These are phyloP conservation scores for Oreotrochilus melanogaster DNA, from an alignment of 2,113 vertebrate genomes.

Conservation along the genomic window DNA sequence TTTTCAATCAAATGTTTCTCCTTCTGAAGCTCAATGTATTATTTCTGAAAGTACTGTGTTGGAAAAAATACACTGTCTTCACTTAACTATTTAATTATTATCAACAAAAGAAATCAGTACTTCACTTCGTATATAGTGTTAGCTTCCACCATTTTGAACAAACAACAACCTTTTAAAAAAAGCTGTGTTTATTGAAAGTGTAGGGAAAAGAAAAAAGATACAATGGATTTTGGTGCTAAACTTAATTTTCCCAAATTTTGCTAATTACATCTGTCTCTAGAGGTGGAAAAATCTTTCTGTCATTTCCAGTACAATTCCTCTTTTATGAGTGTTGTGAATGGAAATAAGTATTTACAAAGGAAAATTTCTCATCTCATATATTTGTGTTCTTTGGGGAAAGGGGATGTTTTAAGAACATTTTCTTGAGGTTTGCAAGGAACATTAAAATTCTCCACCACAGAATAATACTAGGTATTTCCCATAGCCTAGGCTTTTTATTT, in stretches of 20 bases:
- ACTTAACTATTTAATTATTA: background rate
- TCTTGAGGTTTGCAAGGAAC: slow-evolving; percentile 16
- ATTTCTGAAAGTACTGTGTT: background rate
- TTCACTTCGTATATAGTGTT: background rate
- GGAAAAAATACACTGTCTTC: background rate
- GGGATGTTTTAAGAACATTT: slow-evolving; percentile 7
- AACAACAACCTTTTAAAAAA: background rate
- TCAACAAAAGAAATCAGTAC: background rate
- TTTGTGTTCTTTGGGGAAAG: background rate
- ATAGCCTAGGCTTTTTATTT: slow-evolving; percentile 8
- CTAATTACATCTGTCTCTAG: background rate
- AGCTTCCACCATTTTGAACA: background rate
- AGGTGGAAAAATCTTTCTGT: background rate
- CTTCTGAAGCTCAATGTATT: background rate
- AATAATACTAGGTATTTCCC: slow-evolving; percentile 51
- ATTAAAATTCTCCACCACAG: background rate
- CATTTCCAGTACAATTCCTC: background rate
- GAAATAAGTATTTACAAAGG: slow-evolving; percentile 26
- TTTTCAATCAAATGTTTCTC: background rate
- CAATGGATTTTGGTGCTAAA: background rate
- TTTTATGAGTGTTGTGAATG: background rate
- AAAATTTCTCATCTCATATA: background rate
- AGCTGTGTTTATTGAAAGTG: background rate
- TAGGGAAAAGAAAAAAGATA: background rate
- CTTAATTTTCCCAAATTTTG: background rate